Percentiles rank a stretch among this genome's conserved stretches.
Evolutionary conservation across 1,140 invertebrate genomes (phyloP).

Genomic region (Drosophila serrata): DNA sequence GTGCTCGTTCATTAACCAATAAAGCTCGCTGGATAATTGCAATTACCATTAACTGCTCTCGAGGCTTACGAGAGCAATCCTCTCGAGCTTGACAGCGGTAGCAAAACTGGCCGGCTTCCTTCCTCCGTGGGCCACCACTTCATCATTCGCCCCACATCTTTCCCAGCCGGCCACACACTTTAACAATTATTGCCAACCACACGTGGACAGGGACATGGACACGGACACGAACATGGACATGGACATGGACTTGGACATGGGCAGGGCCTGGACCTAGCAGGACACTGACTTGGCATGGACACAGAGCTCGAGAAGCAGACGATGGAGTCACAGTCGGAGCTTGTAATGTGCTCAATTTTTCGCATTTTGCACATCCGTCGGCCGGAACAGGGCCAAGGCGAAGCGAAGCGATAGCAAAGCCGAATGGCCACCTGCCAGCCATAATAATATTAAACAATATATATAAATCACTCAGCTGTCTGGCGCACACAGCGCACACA

Average conservation of each 20-base stretch:
- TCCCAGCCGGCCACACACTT: conserved; percentile 59
- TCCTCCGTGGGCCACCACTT: conserved; percentile 38
- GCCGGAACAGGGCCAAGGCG: conserved; percentile 46
- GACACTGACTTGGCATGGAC: conserved; percentile 13
- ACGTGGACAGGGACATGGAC: conserved; percentile 54
- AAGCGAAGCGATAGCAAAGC: conserved; percentile 27
- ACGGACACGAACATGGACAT: conserved; percentile 23
- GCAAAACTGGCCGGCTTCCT: conserved; percentile 21
- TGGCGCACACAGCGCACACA: conserved; percentile 48
- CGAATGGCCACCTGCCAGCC: conserved; percentile 69
- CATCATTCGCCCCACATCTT: conserved; percentile 55
- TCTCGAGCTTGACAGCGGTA: conserved; percentile 35
- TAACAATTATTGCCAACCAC: conserved; percentile 81
- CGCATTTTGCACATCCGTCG: conserved; percentile 76
- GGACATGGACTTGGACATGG: conserved; percentile 20
- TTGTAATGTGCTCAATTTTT: conserved; percentile 81
- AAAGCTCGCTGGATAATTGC: conserved; percentile 39
- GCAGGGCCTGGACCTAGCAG: background rate
- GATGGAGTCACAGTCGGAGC: conserved; percentile 16
- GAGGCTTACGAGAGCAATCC: conserved; percentile 33
- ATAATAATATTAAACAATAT: conserved; percentile 83
- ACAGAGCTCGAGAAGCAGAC: conserved; percentile 12
- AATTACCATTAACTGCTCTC: conserved; percentile 47
- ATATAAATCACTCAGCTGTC: conserved; percentile 82
- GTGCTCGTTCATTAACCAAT: conserved; percentile 43